phyloP scores from a whole-genome alignment of 2,888 invertebrate genomes.

The Silvanus unidentatus region DNA sequence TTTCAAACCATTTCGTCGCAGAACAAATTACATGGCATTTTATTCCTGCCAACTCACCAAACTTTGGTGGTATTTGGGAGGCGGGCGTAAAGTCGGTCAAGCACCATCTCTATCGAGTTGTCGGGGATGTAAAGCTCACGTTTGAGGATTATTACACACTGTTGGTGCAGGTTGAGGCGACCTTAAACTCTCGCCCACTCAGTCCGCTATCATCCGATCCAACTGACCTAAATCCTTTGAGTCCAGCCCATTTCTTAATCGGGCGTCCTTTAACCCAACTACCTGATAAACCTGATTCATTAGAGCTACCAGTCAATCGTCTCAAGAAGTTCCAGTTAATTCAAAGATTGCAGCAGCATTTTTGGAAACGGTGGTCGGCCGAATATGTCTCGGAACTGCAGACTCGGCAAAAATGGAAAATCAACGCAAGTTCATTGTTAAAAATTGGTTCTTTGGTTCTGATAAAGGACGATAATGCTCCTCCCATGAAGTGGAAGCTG shows the following conservation, averaged over 20 bases:
- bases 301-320: neutral
- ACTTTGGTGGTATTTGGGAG: constrained; percentile 1
- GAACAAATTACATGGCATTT: neutral
- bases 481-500: too few relatives aligned
- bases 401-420: neutral
- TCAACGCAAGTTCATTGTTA: neutral
- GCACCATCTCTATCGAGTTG: neutral
- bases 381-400: neutral
- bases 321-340: neutral
- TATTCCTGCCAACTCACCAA: neutral
- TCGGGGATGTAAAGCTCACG: neutral
- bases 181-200: neutral
- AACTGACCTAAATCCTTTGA: neutral
- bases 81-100: neutral
- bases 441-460: too few relatives aligned
- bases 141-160: neutral
- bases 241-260: neutral
- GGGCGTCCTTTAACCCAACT: neutral
- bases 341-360: neutral
- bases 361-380: neutral
- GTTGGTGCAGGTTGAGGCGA: neutral
- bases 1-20: neutral
- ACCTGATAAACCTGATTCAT: neutral
- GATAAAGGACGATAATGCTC: too few relatives aligned
- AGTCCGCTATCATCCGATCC: neutral